Percentiles rank a stretch among this genome's conserved stretches.
Conservation (phyloP, 2,888 invertebrate species). For the Idaea aversata region DNA sequence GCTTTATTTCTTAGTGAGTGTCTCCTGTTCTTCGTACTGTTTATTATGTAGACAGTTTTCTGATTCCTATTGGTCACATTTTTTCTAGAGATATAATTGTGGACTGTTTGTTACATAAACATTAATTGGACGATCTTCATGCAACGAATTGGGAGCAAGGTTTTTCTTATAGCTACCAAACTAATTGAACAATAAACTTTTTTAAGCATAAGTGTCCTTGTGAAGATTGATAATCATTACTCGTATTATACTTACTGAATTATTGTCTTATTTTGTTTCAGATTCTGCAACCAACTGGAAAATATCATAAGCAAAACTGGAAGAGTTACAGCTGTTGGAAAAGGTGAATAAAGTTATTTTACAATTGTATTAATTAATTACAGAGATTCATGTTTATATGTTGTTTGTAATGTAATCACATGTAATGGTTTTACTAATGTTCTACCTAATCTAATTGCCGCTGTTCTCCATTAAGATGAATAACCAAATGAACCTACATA, state of each 20-base stretch:
- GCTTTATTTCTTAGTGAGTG: slow-evolving; percentile 12
- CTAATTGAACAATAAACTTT: slow-evolving; percentile 5
- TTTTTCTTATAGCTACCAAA: slow-evolving; percentile 21
- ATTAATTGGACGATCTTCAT: slow-evolving; percentile 26
- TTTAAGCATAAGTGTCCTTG: not conserved
- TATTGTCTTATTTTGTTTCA: slow-evolving; percentile 35
- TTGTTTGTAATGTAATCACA: not conserved
- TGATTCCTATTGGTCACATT: not conserved
- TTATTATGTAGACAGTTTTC: not conserved
- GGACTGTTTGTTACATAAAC: slow-evolving; percentile 19
- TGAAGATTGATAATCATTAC: not conserved
- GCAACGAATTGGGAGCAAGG: slow-evolving; percentile 30
- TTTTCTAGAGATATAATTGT: not conserved
- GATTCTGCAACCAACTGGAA: slow-evolving; percentile 31
- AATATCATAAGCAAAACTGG: slow-evolving; percentile 36
- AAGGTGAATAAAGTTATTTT: slow-evolving; percentile 34
- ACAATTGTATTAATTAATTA: not conserved
- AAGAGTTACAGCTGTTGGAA: slow-evolving; percentile 37
- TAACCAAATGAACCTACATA: not conserved
- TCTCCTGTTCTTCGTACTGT: not conserved
- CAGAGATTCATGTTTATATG: not conserved
- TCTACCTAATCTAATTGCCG: not conserved
- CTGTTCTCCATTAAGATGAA: not conserved
- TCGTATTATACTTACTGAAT: not conserved
- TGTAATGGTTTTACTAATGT: not conserved